Base-by-base conservation (phyloP, 2,888 invertebrate genomes). In the Drosophila limbata region DNA sequence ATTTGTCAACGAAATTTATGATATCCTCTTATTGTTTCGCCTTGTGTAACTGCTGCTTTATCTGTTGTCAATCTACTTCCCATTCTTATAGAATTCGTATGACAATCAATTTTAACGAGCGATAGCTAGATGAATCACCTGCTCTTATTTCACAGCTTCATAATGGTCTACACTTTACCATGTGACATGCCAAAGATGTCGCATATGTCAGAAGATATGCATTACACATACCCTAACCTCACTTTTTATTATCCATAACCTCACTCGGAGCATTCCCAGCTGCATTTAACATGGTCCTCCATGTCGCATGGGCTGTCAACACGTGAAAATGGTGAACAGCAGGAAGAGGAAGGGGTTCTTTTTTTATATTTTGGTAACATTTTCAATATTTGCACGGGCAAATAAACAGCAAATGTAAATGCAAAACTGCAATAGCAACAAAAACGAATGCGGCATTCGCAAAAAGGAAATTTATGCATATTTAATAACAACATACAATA, bases 401-500 rank as follows among this genome's bases (percentile, higher is more conserved):
- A 79, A 83, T 82, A 85, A 84, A 83, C 77, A 83, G 83, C 79
- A 83, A 84, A 83, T 85, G 77, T 70, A 81, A 79, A 82, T 82
- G 79, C 72, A 75, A 78, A 82, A 69, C 37, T 74, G 67, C 70
- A 70, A 63, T 52, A 57, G 67, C 52, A 52, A 28, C 66, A 45
- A 73, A 44, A 52, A 61, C 52, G 40, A 37, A 62, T 39, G 37
- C 44, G 66, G 71, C 76, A 73, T 44, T 52, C 62, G 45, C 67
- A 78, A 73, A 84, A 74, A 81, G 73, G 62, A 81, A 86, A 86
- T 79, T 86, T 84, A 85, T 84, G 85, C 84, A 84, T 85, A 84
- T 84, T 84, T 84, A 84, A 84, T 84, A 84, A 78, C 68, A 85
- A 84, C 81, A 84, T 72, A 56, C 75, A 78, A 66, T 73, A 71